phyloP scores from a whole-genome alignment of 2,888 invertebrate species.

The Euplagia quadripunctaria region DNA sequence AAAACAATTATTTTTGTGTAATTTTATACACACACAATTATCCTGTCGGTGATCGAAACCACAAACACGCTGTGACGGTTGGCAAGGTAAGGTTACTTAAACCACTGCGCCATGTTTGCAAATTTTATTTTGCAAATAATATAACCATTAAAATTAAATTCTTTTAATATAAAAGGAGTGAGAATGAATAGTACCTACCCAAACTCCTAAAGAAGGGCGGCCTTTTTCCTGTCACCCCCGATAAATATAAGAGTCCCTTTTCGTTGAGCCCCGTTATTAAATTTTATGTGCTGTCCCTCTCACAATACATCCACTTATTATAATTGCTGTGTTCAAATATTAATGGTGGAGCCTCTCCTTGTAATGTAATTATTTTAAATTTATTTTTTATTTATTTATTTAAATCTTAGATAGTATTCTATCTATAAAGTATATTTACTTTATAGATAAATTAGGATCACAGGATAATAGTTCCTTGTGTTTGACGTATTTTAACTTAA shows the following conservation, averaged over 20 bases:
- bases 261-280: conserved; percentile 59
- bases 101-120: conserved; percentile 10
- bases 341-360: conserved; percentile 44
- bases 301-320: conserved; percentile 60
- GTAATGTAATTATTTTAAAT: conserved; percentile 31
- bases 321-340: conserved; percentile 67
- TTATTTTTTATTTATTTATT: conserved; percentile 26
- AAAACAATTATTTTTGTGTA: too few species aligned
- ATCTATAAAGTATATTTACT: too few species aligned
- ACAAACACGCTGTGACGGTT: too few species aligned
- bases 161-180: conserved; percentile 49
- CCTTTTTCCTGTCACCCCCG: conserved; percentile 51
- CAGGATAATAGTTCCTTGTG: too few species aligned
- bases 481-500: too few species aligned
- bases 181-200: conserved; percentile 45
- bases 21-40: too few species aligned
- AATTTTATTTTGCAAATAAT: conserved; percentile 25
- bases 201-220: conserved; percentile 42
- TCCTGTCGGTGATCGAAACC: too few species aligned
- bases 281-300: conserved; percentile 59
- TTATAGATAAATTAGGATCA: too few species aligned
- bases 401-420: background rate
- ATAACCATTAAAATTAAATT: conserved; percentile 30
- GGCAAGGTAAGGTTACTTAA: background rate
- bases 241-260: conserved; percentile 56